Evolutionary conservation across 2,888 invertebrate genomes (phyloP).

Genomic region (Sinodicranocentrus sp.): DNA sequence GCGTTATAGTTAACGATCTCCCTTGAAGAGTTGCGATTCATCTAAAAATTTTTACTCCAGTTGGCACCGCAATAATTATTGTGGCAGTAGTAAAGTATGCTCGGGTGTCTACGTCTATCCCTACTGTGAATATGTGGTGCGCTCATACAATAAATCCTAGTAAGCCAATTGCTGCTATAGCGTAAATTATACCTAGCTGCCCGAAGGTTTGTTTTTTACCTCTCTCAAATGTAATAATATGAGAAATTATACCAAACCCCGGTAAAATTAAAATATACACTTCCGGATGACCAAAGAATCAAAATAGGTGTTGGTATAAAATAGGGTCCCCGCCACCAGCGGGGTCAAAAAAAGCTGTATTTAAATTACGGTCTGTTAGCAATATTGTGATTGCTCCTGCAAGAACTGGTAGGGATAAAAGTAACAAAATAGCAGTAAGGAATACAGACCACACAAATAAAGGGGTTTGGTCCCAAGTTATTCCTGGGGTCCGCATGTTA

Average conservation of each 20-base stretch:
- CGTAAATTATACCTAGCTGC: conserved; percentile 87
- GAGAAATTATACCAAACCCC: conserved; percentile 89
- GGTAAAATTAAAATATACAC: conserved; percentile 92
- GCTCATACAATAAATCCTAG: conserved; percentile 92
- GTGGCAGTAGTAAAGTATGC: conserved; percentile 91
- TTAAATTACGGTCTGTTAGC: conserved; percentile 88
- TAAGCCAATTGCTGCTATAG: conserved; percentile 89
- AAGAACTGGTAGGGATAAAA: conserved; percentile 86
- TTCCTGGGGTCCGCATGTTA: conserved; percentile 81
- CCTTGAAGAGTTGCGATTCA: conserved; percentile 87
- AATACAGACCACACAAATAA: conserved; percentile 87
- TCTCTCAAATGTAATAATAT: conserved; percentile 87
- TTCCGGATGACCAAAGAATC: conserved; percentile 93
- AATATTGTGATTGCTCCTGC: conserved; percentile 90
- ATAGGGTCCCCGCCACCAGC: conserved; percentile 89
- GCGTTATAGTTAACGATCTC: conserved; percentile 82
- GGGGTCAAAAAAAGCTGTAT: conserved; percentile 90
- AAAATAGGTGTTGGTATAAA: conserved; percentile 90
- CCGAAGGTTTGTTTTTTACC: conserved; percentile 88
- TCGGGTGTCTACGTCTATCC: conserved; percentile 90
- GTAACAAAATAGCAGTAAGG: conserved; percentile 83
- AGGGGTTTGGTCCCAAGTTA: conserved; percentile 84
- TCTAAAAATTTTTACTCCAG: conserved; percentile 91
- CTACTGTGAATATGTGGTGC: conserved; percentile 91
- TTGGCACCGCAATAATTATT: conserved; percentile 92